A percentile compares a stretch with the other conserved stretches of the same genome.
Conservation (phyloP, 2,888 invertebrate species). For the Apodemia hepburni region DNA sequence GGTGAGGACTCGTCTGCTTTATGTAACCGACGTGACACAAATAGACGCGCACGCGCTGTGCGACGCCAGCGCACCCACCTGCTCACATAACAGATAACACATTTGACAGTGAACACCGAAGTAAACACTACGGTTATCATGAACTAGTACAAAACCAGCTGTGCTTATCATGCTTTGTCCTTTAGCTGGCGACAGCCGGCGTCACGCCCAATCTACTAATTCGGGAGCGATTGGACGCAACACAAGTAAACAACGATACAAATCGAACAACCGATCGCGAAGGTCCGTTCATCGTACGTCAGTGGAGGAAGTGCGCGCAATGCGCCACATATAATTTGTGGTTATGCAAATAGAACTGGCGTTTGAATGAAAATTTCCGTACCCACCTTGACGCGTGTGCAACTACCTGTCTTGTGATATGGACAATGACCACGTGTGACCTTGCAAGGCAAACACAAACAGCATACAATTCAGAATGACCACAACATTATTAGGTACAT, state of each 20-base stretch:
- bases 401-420: conserved; percentile 66
- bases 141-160: conserved; percentile 27
- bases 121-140: conserved; percentile 54
- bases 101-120: conserved; percentile 70
- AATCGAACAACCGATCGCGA: conserved; percentile 44
- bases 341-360: conserved; percentile 71
- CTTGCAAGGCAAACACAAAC: conserved; percentile 66
- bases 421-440: conserved; percentile 60
- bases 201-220: conserved; percentile 49
- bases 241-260: conserved; percentile 37
- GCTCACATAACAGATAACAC: conserved; percentile 73
- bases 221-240: conserved; percentile 44
- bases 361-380: conserved; percentile 72
- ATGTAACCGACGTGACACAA: conserved; percentile 69
- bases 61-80: conserved; percentile 51
- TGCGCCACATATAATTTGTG: conserved; percentile 62
- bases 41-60: conserved; percentile 49
- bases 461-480: conserved; percentile 48
- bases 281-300: conserved; percentile 55
- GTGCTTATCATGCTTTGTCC: conserved; percentile 23
- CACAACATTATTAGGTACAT: conserved; percentile 53
- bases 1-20: conserved; percentile 79
- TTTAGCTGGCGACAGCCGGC: conserved; percentile 40
- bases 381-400: conserved; percentile 69
- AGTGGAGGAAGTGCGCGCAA: conserved; percentile 65